A percentile compares a stretch with the other conserved stretches of the same genome.
Evolutionary conservation across 2,888 invertebrate genomes (phyloP).

Genomic region (Meta bourneti): DNA sequence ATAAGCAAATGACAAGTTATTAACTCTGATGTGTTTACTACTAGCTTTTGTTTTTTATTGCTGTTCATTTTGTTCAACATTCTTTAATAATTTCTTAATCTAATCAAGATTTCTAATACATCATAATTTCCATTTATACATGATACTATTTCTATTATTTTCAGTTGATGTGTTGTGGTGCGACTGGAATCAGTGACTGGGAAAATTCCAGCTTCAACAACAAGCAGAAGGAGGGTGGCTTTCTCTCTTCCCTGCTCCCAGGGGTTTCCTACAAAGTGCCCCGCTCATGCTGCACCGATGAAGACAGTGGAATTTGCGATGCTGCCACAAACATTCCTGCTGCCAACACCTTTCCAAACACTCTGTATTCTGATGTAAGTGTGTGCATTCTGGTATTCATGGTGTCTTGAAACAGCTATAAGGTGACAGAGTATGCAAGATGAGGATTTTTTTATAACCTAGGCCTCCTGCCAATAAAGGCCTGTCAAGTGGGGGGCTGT

Average conservation of each 20-base stretch:
- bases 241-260: constrained; percentile 1
- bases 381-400: background rate
- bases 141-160: background rate
- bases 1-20: too few species aligned
- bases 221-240: constrained; percentile 47
- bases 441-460: background rate
- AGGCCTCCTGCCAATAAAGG: too few species aligned
- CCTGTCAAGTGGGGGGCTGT: too few species aligned
- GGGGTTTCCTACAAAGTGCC: constrained; percentile 62
- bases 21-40: too few species aligned
- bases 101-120: background rate
- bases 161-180: constrained; percentile 89
- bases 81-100: background rate
- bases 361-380: constrained; percentile 57
- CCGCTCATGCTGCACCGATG: constrained; percentile 52
- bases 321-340: constrained; percentile 49
- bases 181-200: constrained; percentile 88
- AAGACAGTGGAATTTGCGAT: constrained; percentile 44
- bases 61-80: background rate
- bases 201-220: constrained; percentile 79
- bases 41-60: too few species aligned
- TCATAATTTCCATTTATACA: too few species aligned
- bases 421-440: background rate
- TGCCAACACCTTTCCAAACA: constrained; percentile 40
- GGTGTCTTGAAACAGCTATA: background rate